Evolutionary conservation across 2,113 vertebrate genomes (phyloP), one percentile per base, ranked within the genome.

Genomic region (Parotia lawesii): DNA sequence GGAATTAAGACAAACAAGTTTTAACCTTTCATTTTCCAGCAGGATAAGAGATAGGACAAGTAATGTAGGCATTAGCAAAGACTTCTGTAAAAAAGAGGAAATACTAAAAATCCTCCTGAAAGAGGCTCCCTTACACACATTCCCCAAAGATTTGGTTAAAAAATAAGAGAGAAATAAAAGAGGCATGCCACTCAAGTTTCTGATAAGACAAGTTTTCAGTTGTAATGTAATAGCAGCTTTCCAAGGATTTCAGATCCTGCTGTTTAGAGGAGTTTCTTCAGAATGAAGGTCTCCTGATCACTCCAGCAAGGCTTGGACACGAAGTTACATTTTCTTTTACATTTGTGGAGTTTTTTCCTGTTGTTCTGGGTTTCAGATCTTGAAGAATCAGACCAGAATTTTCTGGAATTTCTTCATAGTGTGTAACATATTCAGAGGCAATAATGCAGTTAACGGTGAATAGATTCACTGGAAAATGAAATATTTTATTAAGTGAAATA

Each of bases 261-360:
- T 66, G 72, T 85, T 85, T 7, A 45, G 24, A 48, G 6, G 7
- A 54, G 3, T 27, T 58, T 2, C 20, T 62, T 89, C 33, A 58
- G 21, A 72, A 33, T 67, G 5, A 58, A 12, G 6, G 22, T 73
- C 12, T 88, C 11, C 10, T 57, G 47, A 56, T 61, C 19, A 23
- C 10, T 44, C 24, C 31, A 57, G 25, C 78, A 11, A 58, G 19
- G 6, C 10, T 53, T 71, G 27, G 18, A 66, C 5, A 33, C 3
- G 3, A 53, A 40, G 5, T 40, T 33, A 66, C 5, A 38, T 28
- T 82, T 78, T 48, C 11, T 91, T 35, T 38, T 62, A 31, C 3
- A 10, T 45, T 21, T 54, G 5, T 23, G 20, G 3, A 4, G 0
- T 2, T 35, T 60, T 65, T 47, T 14, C 5, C 5, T 57, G 2